These are phyloP conservation scores for Xestoiulus laeticollis DNA, from an alignment of 2,888 invertebrate species.

Conservation along the genomic window DNA sequence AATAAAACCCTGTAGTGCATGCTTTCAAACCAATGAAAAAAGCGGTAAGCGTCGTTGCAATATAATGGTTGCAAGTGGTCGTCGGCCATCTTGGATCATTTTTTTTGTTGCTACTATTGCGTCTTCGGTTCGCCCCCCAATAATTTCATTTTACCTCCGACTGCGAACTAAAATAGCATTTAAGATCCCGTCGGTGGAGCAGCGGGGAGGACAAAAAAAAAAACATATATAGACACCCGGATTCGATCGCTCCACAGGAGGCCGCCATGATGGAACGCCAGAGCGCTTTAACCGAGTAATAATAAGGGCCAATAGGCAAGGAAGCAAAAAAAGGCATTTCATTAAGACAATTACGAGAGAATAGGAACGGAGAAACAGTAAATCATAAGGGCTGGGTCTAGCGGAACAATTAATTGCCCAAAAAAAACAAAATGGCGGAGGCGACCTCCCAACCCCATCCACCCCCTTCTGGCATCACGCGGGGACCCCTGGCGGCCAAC, in stretches of 20 bases:
- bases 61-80: no score
- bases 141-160: conserved; percentile 45
- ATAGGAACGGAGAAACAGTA: conserved; percentile 32
- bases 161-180: conserved; percentile 52
- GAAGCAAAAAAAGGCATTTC: not conserved
- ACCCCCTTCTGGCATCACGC: no score
- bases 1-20: no score
- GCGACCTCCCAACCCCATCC: no score
- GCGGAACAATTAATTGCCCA: not conserved
- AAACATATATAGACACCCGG: conserved; percentile 42
- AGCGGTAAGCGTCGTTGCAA: no score
- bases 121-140: not conserved
- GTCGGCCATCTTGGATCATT: not conserved
- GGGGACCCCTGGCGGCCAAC: no score
- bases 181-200: conserved; percentile 47
- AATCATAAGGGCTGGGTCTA: conserved; percentile 32
- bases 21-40: no score
- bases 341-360: conserved; percentile 11
- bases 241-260: not conserved
- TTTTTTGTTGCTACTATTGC: not conserved
- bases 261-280: not conserved
- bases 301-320: not conserved
- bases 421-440: not conserved
- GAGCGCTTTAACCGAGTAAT: not conserved
- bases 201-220: not conserved